phyloP scores from a whole-genome alignment of 2,113 vertebrate species.

The Athene cunicularia region DNA sequence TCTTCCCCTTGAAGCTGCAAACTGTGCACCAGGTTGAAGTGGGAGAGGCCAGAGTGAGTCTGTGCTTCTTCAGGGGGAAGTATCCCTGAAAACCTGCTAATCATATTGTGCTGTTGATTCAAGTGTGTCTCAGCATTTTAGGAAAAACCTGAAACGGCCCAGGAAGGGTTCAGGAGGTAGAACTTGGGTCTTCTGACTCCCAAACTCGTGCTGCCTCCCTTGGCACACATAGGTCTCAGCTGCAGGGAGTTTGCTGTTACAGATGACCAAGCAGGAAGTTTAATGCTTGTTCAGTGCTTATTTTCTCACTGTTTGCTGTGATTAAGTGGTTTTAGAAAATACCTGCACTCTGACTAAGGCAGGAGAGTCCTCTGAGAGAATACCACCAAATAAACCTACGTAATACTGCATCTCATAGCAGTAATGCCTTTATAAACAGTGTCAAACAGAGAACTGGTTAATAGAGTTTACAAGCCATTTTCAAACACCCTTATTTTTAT shows the following conservation, averaged over 20 bases:
- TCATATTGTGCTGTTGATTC: background rate
- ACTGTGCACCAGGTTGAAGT: background rate
- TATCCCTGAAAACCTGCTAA: background rate
- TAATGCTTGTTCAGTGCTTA: fast-evolving
- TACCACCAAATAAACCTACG: background rate
- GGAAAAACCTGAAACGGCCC: background rate
- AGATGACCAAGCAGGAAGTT: background rate
- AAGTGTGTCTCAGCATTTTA: background rate
- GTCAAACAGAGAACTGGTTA: background rate
- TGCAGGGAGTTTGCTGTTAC: background rate
- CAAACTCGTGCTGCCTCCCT: background rate
- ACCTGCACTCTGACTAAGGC: background rate
- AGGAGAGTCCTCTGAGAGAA: background rate
- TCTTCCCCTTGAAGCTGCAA: background rate
- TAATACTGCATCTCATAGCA: background rate
- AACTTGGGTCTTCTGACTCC: background rate
- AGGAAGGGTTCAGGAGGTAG: background rate
- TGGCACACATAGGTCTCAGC: fast-evolving
- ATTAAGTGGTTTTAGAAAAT: background rate
- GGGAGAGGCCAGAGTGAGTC: background rate
- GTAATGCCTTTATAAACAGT: background rate
- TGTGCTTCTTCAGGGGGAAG: background rate
- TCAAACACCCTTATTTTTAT: background rate
- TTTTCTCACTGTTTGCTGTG: background rate
- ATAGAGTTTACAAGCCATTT: background rate